Evolutionary conservation across 2,113 vertebrate species (phyloP).

Genomic region (Tragelaphus buxtoni): DNA sequence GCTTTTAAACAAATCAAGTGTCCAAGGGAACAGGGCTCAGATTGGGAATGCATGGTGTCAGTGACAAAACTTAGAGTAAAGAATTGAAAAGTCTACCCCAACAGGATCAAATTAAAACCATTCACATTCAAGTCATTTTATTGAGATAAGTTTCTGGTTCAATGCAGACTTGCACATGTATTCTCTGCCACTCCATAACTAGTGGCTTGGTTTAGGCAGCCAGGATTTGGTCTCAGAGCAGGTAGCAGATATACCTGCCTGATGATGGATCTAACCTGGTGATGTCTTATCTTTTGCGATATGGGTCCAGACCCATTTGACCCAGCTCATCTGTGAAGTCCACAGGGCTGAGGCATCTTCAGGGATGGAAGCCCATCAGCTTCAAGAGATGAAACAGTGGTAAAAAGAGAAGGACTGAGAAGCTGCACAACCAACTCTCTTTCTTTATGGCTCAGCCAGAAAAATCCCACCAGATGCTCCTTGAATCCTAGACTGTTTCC

Average conservation of each 20-base stretch:
- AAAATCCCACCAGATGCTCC: neutral
- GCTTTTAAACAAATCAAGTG: neutral
- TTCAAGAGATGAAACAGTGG: neutral
- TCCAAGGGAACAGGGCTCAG: neutral
- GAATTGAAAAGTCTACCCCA: neutral
- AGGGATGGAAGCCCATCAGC: neutral
- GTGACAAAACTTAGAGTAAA: neutral
- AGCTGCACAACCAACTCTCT: neutral
- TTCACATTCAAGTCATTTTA: neutral
- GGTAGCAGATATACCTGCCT: too few relatives aligned
- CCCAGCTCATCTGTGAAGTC: neutral
- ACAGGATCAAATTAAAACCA: neutral
- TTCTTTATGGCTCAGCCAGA: neutral
- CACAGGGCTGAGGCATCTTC: neutral
- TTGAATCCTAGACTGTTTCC: neutral
- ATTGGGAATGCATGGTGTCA: neutral
- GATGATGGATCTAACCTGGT: neutral
- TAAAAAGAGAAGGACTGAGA: neutral
- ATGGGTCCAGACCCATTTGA: neutral
- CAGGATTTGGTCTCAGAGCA: neutral
- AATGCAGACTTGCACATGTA: accelerated
- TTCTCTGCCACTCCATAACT: neutral
- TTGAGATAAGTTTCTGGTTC: neutral
- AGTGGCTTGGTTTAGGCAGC: neutral
- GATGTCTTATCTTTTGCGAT: neutral